phyloP scores from a whole-genome alignment of 1,140 invertebrate genomes.

The Drosophila bocki region DNA sequence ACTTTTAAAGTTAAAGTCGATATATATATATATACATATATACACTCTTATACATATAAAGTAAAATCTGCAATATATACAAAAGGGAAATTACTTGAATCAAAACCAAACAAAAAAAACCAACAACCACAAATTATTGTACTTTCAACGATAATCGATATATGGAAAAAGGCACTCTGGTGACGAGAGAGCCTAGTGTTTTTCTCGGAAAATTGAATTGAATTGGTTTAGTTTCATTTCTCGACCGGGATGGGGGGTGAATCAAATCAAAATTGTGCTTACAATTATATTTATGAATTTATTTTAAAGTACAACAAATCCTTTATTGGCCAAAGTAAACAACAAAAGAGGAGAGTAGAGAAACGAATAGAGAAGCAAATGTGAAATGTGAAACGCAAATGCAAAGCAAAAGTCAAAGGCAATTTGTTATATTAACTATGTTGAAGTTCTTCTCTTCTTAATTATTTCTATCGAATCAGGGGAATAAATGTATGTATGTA shows the following conservation, averaged over 20 bases:
- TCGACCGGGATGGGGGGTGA: slow-evolving; percentile 32
- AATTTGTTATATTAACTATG: slow-evolving; percentile 73
- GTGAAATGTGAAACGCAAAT: slow-evolving; percentile 44
- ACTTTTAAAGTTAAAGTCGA: slow-evolving; percentile 79
- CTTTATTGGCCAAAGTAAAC: slow-evolving; percentile 75
- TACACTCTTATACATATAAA: slow-evolving; percentile 57
- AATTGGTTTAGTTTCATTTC: slow-evolving; percentile 39
- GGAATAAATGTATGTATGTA: slow-evolving; percentile 9
- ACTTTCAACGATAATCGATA: slow-evolving; percentile 42
- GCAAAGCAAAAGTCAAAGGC: slow-evolving; percentile 42
- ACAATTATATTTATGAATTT: slow-evolving; percentile 80
- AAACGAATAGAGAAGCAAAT: slow-evolving; percentile 15
- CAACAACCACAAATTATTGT: slow-evolving; percentile 41
- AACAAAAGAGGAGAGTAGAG: slow-evolving; percentile 1
- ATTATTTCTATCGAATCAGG: slow-evolving; percentile 52
- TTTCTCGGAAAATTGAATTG: slow-evolving; percentile 29
- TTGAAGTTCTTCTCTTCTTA: slow-evolving; percentile 61
- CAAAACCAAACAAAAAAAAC: slow-evolving; percentile 46
- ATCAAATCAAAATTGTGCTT: slow-evolving; percentile 74
- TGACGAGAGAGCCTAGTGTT: slow-evolving; percentile 6
- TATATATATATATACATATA: slow-evolving; percentile 53
- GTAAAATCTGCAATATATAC: slow-evolving; percentile 80
- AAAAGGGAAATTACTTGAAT: slow-evolving; percentile 75
- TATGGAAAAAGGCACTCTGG: slow-evolving; percentile 2
- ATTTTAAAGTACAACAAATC: slow-evolving; percentile 80